Evolutionary conservation across 2,113 vertebrate species (phyloP), one percentile per base, ranked within the genome.

Genomic region (Syngnathoides biaculeatus): DNA sequence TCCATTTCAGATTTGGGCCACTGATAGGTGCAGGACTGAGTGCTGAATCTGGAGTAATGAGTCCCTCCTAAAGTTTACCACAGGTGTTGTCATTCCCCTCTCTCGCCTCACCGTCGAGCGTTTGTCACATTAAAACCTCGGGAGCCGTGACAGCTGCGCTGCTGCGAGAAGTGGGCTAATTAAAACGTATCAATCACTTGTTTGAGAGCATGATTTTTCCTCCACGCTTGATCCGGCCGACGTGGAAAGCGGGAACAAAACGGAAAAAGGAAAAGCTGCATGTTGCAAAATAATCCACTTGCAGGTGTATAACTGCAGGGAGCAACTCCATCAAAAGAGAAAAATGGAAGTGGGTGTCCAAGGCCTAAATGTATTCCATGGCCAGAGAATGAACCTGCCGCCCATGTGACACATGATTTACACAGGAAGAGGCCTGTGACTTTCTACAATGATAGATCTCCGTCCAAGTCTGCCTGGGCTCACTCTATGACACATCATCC

Each of bases 331-430:
- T 92, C 89, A 90, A 79, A 84, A 19, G 78, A 87, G 82, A 91
- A 82, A 86, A 88, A 90, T 86, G 83, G 77, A 79, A 56, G 79
- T 58, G 75, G 39, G 64, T 71, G 85, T 91, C 86, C 86, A 75
- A 84, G 89, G 81, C 84, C 81, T 87, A 78, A 91, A 90, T 87
- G 86, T 90, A 89, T 90, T 92, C 89, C 35, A 77, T 93, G 92
- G 91, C 92, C 91, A 89, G 86, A 86, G 90, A 91, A 89, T 93
- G 92, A 93, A 93, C 92, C 88, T 80, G 77, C 90, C 63, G 88
- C 78, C 86, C 89, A 90, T 89, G 91, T 93, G 91, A 93, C 87
- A 83, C 77, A 85, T 93, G 91, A 92, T 92, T 93, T 92, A 92
- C 90, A 89, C 85, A 85, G 88, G 88, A 89, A 91, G 87, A 89